A percentile compares a stretch with the other conserved stretches of the same genome.
phyloP scores from a whole-genome alignment of 2,797 vertebrate genomes.

The Dallia pectoralis region DNA sequence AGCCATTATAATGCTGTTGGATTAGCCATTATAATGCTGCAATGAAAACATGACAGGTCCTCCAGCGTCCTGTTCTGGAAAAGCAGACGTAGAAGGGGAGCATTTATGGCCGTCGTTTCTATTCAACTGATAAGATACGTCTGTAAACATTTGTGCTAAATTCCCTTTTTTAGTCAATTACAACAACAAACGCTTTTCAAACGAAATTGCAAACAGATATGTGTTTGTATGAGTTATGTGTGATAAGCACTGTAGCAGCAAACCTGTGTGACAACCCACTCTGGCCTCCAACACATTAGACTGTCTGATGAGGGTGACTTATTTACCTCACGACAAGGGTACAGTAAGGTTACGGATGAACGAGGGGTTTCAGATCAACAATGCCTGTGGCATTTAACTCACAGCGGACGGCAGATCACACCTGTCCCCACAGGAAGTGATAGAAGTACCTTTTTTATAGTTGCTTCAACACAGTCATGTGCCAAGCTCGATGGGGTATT shows the following conservation, averaged over 20 bases:
- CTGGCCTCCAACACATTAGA: too few relatives aligned
- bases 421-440: constrained; percentile 65
- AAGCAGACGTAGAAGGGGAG: background rate
- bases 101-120: too few relatives aligned
- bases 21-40: background rate
- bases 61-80: background rate
- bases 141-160: too few relatives aligned
- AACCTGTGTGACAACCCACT: too few relatives aligned
- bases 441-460: constrained; percentile 57
- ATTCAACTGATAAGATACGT: too few relatives aligned
- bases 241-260: too few relatives aligned
- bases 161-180: too few relatives aligned
- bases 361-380: constrained; percentile 60
- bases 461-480: constrained; percentile 17
- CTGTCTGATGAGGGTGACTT: background rate
- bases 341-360: background rate
- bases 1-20: background rate
- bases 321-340: background rate
- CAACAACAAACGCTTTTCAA: too few relatives aligned
- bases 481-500: constrained; percentile 44
- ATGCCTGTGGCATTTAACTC: constrained; percentile 52
- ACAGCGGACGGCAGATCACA: constrained; percentile 62
- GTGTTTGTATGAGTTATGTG: too few relatives aligned
- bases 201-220: too few relatives aligned
- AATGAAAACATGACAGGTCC: background rate